Evolutionary conservation across 2,888 invertebrate species (phyloP).

Genomic region (Cecidostiba fungosa): DNA sequence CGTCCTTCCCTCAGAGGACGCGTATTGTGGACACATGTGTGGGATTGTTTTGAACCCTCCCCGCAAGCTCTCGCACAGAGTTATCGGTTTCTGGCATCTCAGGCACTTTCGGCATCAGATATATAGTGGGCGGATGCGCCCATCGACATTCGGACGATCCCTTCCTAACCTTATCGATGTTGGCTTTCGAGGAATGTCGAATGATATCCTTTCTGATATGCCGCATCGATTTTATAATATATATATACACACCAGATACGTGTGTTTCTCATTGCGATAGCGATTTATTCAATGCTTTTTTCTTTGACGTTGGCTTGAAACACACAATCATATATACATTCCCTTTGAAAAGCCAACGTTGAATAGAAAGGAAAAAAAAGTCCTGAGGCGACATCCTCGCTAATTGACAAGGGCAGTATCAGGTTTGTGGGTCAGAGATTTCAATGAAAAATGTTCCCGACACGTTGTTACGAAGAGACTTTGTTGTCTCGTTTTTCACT

Average conservation of each 20-base stretch:
- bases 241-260: background rate
- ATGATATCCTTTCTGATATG: background rate
- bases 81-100: background rate
- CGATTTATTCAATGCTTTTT: too few relatives aligned
- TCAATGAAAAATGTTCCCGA: background rate
- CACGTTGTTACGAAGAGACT: background rate
- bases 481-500: background rate
- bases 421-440: background rate
- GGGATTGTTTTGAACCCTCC: background rate
- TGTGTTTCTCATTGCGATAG: too few relatives aligned
- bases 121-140: background rate
- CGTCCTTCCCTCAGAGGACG: too few relatives aligned
- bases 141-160: background rate
- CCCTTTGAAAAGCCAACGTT: background rate
- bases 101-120: background rate
- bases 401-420: background rate
- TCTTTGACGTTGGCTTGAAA: too few relatives aligned
- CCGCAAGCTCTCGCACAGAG: background rate
- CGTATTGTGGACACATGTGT: background rate
- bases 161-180: background rate
- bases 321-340: too few relatives aligned
- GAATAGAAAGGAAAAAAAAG: background rate
- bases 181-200: background rate
- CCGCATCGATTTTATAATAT: background rate
- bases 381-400: background rate